Conservation (phyloP, 2,888 invertebrate genomes). For the Nomada fabriciana region DNA sequence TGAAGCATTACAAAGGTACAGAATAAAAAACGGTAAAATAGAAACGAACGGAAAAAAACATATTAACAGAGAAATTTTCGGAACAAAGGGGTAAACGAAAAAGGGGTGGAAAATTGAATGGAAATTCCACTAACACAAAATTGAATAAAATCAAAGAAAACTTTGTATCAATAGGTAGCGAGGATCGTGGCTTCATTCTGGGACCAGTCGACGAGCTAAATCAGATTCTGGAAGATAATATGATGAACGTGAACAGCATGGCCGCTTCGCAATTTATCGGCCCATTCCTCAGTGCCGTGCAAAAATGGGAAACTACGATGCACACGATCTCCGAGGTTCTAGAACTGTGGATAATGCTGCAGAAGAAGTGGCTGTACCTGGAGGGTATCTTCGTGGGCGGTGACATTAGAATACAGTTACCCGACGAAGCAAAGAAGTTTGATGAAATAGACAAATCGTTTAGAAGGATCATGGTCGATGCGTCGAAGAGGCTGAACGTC, state of each 20-base stretch:
- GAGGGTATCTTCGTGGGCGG: slow-evolving; percentile 97
- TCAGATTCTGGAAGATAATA: slow-evolving; percentile 93
- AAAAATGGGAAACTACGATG: slow-evolving; percentile 93
- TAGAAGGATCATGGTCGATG: slow-evolving; percentile 94
- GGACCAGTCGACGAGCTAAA: slow-evolving; percentile 94
- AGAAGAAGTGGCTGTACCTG: slow-evolving; percentile 95
- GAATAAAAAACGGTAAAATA: no score
- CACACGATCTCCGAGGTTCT: slow-evolving; percentile 93
- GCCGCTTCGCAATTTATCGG: slow-evolving; percentile 95
- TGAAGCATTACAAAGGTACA: slow-evolving; percentile 88
- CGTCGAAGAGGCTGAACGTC: slow-evolving; percentile 92
- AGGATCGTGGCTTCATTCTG: slow-evolving; percentile 92
- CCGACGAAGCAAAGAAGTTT: slow-evolving; percentile 95
- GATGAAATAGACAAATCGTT: slow-evolving; percentile 94
- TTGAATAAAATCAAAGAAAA: background rate
- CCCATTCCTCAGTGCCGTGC: slow-evolving; percentile 93
- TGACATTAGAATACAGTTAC: slow-evolving; percentile 93
- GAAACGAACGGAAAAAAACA: background rate
- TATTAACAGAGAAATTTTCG: background rate
- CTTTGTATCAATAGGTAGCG: slow-evolving; percentile 84
- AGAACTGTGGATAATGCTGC: slow-evolving; percentile 94
- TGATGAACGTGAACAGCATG: slow-evolving; percentile 96
- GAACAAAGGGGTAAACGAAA: background rate
- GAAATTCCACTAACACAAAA: no score
- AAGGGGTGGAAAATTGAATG: background rate